These are phyloP conservation scores for Bubo scandiacus DNA, from an alignment of 2,113 vertebrate species.

Conservation along the genomic window DNA sequence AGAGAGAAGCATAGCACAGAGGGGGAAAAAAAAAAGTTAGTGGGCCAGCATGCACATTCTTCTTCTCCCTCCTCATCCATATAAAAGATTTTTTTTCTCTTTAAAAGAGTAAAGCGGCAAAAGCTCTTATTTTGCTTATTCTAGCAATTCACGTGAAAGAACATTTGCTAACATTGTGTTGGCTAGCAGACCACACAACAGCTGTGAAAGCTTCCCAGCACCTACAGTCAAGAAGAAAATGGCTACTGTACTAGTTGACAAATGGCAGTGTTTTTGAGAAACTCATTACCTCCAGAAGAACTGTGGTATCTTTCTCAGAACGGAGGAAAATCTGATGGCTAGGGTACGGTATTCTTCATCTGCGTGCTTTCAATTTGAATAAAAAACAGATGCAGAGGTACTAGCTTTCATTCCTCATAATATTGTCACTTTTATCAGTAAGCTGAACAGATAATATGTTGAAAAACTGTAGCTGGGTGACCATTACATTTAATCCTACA, in stretches of 20 bases:
- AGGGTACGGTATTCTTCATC: slow-evolving; percentile 26
- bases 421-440: slow-evolving; percentile 39
- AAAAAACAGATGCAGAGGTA: slow-evolving; percentile 28
- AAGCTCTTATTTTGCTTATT: not conserved
- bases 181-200: not conserved
- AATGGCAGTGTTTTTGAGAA: not conserved
- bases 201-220: not conserved
- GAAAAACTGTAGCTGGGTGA: not conserved
- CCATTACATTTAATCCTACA: slow-evolving; percentile 22
- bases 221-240: not conserved
- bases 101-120: not conserved
- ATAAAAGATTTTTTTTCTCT: not conserved
- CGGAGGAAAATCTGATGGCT: not conserved
- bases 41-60: not conserved
- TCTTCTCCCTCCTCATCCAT: not conserved
- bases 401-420: not conserved
- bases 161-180: not conserved
- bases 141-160: not conserved
- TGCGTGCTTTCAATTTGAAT: not conserved
- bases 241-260: not conserved
- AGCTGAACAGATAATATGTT: slow-evolving; percentile 31
- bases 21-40: not conserved
- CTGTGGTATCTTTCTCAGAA: slow-evolving; percentile 24
- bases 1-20: not conserved
- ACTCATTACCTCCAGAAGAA: not conserved